These are phyloP conservation scores for Oceanodroma leucorhoa DNA, from an alignment of 2,797 vertebrate genomes.

Conservation along the genomic window DNA sequence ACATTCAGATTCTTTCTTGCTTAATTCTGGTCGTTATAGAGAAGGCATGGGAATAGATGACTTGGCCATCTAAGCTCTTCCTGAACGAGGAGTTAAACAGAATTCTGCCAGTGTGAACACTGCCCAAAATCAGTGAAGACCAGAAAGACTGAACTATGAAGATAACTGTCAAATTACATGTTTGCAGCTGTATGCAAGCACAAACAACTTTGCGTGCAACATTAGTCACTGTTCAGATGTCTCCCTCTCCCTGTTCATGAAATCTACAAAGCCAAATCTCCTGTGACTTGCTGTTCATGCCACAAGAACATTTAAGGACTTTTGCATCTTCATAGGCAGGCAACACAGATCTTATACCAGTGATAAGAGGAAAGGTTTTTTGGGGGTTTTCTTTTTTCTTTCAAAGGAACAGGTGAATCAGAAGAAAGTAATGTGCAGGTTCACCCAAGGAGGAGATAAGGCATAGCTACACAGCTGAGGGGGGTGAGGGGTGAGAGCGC, in stretches of 20 bases:
- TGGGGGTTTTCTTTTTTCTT: background rate
- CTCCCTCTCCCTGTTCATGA: background rate
- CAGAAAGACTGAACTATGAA: background rate
- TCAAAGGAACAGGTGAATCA: background rate
- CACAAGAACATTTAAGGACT: background rate
- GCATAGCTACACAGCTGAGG: background rate
- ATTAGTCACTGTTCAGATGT: background rate
- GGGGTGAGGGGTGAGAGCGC: fast-evolving
- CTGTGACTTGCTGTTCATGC: background rate
- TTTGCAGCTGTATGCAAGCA: background rate
- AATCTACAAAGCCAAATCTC: background rate
- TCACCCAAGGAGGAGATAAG: background rate
- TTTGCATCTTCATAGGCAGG: background rate
- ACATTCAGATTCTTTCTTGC: background rate
- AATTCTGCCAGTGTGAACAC: background rate
- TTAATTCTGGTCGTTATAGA: background rate
- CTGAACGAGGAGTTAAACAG: background rate
- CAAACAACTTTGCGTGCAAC: background rate
- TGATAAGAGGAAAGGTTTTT: background rate
- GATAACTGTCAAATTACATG: background rate
- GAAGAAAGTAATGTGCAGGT: background rate
- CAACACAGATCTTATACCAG: background rate
- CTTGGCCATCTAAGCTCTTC: background rate
- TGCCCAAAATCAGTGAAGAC: background rate
- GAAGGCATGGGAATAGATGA: background rate